phyloP scores from a whole-genome alignment of 2,888 invertebrate species.

The Dusona sp. region DNA sequence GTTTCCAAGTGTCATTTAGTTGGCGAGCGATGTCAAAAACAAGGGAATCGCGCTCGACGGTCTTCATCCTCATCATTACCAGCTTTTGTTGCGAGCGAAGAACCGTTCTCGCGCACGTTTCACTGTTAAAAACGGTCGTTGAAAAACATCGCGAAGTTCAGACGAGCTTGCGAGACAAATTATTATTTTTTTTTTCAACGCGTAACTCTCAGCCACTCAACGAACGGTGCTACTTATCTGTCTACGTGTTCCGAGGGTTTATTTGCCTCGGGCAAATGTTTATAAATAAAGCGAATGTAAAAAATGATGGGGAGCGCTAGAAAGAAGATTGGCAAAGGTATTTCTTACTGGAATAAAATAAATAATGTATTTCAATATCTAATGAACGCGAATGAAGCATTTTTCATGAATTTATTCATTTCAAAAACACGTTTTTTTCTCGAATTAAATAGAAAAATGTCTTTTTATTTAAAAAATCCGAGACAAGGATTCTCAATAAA shows the following conservation, averaged over 20 bases:
- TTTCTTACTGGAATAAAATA: not conserved
- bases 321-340: not conserved
- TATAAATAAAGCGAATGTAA: not conserved
- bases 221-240: conserved; percentile 22
- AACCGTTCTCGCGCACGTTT: conserved; percentile 62
- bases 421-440: too few relatives aligned
- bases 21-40: conserved; percentile 25
- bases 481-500: too few relatives aligned
- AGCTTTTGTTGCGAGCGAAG: conserved; percentile 35
- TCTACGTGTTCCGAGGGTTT: not conserved
- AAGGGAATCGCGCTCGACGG: conserved; percentile 22
- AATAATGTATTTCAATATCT: not conserved
- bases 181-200: conserved; percentile 31
- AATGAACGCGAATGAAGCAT: not conserved
- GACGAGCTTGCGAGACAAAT: conserved; percentile 53
- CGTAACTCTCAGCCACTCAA: conserved; percentile 35
- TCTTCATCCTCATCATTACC: conserved; percentile 61
- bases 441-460: too few relatives aligned
- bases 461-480: too few relatives aligned
- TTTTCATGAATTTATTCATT: too few relatives aligned
- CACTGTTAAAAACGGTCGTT: conserved; percentile 32
- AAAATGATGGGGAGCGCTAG: not conserved
- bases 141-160: conserved; percentile 51
- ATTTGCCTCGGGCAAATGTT: not conserved
- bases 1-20: conserved; percentile 13